Percentiles rank a stretch among this genome's conserved stretches.
Evolutionary conservation across 92 coral and sea anemone genomes (phyloP).

Genomic region (Actinernus sp.): DNA sequence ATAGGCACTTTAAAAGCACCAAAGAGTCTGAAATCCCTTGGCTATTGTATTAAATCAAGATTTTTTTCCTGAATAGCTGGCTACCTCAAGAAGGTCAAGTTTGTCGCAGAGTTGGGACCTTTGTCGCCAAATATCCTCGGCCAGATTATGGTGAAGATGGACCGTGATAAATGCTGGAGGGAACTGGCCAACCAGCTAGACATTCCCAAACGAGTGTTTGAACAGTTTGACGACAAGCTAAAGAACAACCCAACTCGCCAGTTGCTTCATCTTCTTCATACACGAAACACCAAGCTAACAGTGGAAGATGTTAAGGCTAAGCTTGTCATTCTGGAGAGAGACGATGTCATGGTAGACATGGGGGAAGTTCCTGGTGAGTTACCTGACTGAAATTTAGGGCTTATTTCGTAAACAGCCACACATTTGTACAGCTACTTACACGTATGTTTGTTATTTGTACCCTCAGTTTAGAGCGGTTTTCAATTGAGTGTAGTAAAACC

Average conservation of each 20-base stretch:
- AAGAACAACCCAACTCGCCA: constrained; percentile 49
- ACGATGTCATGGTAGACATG: constrained; percentile 36
- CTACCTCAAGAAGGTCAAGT: constrained; percentile 37
- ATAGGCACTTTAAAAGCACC: too few species aligned
- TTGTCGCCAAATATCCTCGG: constrained; percentile 39
- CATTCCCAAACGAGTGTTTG: constrained; percentile 46
- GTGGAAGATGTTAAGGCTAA: constrained; percentile 46
- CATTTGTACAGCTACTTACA: too few species aligned
- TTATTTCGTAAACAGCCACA: too few species aligned
- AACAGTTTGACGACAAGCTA: constrained; percentile 39
- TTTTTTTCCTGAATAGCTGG: constrained; percentile 20
- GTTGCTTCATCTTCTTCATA: constrained; percentile 36
- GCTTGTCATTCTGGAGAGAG: constrained; percentile 21
- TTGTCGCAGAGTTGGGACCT: constrained; percentile 35
- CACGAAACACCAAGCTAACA: constrained; percentile 38
- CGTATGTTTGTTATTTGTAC: too few species aligned
- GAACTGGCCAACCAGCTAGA: constrained; percentile 34
- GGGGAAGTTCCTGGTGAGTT: constrained; percentile 35
- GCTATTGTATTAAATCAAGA: constrained; percentile 22
- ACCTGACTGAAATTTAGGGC: too few species aligned
- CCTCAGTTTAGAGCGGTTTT: too few species aligned
- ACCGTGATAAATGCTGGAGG: constrained; percentile 25
- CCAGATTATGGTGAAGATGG: constrained; percentile 40
- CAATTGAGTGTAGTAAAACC: too few species aligned
- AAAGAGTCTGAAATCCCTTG: too few species aligned